These are phyloP conservation scores for Ptilodon capucinus DNA, from an alignment of 2,888 invertebrate genomes.

Conservation along the genomic window DNA sequence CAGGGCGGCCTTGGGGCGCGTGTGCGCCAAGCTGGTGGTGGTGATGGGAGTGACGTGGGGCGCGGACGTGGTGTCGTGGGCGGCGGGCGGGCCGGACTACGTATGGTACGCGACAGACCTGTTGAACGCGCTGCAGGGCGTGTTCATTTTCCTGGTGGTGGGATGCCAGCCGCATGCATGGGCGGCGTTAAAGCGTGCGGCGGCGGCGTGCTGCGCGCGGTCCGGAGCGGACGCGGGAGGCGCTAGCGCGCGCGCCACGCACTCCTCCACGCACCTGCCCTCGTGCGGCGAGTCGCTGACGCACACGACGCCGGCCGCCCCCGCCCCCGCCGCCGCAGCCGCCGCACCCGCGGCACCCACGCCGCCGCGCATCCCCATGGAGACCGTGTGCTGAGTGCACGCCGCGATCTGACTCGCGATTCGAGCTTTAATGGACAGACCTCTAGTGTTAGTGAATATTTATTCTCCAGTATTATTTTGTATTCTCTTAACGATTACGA, in stretches of 20 bases:
- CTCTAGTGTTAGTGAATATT: slow-evolving; percentile 51
- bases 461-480: slow-evolving; percentile 76
- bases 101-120: slow-evolving; percentile 93
- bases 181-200: slow-evolving; percentile 65
- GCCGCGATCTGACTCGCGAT: background rate
- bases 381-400: slow-evolving; percentile 82
- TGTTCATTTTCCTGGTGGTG: slow-evolving; percentile 94
- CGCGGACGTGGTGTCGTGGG: slow-evolving; percentile 92
- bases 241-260: slow-evolving; percentile 63
- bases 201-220: slow-evolving; percentile 80
- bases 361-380: slow-evolving; percentile 79
- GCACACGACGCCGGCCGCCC: slow-evolving; percentile 84
- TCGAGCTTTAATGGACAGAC: slow-evolving; percentile 41
- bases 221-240: slow-evolving; percentile 74
- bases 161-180: slow-evolving; percentile 93
- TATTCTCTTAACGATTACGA: slow-evolving; percentile 60
- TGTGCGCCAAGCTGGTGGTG: slow-evolving; percentile 92
- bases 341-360: slow-evolving; percentile 55
- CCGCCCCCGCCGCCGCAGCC: slow-evolving; percentile 77
- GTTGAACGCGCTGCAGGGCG: slow-evolving; percentile 93
- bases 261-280: slow-evolving; percentile 91
- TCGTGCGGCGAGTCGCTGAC: slow-evolving; percentile 91
- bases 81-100: slow-evolving; percentile 90
- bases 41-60: slow-evolving; percentile 82
- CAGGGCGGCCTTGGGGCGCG: slow-evolving; percentile 90